Conservation (phyloP, 2,888 invertebrate genomes). For the Liodrosophila aerea region DNA sequence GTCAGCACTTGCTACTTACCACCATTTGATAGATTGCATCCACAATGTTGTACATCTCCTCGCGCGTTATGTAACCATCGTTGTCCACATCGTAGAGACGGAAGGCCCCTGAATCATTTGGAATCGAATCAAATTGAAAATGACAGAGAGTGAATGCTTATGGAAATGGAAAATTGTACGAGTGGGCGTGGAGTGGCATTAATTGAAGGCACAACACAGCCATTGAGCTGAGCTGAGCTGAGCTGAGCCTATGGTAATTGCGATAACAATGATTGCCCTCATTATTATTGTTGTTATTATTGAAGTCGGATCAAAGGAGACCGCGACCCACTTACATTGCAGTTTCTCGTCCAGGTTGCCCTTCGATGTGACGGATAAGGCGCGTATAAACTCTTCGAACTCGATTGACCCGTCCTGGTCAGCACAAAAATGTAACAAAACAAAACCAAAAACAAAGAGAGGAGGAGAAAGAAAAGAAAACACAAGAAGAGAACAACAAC, state of each 20-base stretch:
- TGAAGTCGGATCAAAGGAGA: background rate
- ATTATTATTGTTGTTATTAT: conserved; percentile 13
- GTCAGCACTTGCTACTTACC: no score
- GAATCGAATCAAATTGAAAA: background rate
- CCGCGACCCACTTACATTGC: conserved; percentile 90
- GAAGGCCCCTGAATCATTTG: conserved; percentile 91
- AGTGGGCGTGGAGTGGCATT: no score
- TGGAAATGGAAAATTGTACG: conserved; percentile 6
- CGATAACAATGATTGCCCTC: conserved; percentile 25
- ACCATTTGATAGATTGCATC: conserved; percentile 99
- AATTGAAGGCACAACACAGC: conserved; percentile 18
- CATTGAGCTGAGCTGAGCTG: no score
- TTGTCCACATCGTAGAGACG: conserved; percentile 97
- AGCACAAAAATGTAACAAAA: conserved; percentile 12
- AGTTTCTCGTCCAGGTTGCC: conserved; percentile 99
- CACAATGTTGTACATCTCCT: conserved; percentile 98
- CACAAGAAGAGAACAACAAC: conserved; percentile 28
- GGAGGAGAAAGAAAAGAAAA: conserved; percentile 4
- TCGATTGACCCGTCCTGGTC: conserved; percentile 98
- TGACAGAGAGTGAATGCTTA: no score
- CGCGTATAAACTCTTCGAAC: conserved; percentile 99
- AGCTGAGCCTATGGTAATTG: conserved; percentile 1
- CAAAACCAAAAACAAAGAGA: conserved; percentile 14
- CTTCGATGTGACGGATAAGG: conserved; percentile 98
- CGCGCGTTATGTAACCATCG: conserved; percentile 96